Evolutionary conservation across 2,888 invertebrate genomes (phyloP).

Genomic region (Drosophila fungiperda): DNA sequence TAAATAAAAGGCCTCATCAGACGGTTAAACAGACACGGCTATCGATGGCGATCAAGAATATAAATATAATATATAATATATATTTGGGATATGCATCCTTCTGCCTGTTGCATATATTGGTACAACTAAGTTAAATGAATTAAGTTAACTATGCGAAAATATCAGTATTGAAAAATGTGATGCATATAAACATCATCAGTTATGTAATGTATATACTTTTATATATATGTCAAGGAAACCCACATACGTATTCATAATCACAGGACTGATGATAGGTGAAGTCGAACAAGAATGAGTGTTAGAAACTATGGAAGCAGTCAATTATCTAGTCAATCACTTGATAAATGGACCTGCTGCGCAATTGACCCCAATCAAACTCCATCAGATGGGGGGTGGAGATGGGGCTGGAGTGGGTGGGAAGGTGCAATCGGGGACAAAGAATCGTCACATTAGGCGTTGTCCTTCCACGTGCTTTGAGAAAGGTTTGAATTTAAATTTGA

Average conservation of each 20-base stretch:
- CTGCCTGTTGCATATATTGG: background rate
- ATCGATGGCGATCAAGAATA: background rate
- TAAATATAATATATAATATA: background rate
- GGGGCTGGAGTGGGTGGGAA: background rate
- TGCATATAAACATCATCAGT: background rate
- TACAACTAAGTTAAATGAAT: background rate
- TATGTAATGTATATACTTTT: background rate
- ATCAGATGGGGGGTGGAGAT: background rate
- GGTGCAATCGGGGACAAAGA: conserved; percentile 30
- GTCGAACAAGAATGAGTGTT: conserved; percentile 2
- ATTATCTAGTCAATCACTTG: conserved; percentile 77
- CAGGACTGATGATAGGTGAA: conserved; percentile 24
- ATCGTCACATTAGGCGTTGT: conserved; percentile 63
- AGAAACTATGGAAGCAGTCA: conserved; percentile 49
- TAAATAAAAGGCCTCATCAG: no score
- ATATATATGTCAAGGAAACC: background rate
- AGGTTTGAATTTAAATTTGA: conserved; percentile 34
- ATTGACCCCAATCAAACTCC: conserved; percentile 27
- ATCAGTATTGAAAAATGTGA: background rate
- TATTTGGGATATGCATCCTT: background rate
- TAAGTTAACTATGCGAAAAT: background rate
- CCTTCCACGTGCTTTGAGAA: conserved; percentile 62
- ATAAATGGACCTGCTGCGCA: conserved; percentile 62
- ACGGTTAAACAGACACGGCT: background rate
- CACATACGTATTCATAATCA: background rate